These are phyloP conservation scores for Pandion haliaetus DNA, from an alignment of 2,113 vertebrate species.

Conservation along the genomic window DNA sequence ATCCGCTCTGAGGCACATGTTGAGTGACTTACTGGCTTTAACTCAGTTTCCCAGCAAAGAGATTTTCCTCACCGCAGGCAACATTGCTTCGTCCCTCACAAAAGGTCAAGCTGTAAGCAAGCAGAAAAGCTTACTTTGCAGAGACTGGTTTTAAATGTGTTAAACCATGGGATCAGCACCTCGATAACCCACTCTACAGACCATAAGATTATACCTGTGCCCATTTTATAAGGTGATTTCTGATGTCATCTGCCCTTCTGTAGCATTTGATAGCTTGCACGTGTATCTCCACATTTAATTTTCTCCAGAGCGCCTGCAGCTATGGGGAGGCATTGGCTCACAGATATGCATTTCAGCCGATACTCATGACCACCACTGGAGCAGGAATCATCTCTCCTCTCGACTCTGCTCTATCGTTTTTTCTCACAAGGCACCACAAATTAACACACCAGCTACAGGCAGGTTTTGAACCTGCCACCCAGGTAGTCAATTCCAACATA, in stretches of 20 bases:
- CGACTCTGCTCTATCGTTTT: accelerated
- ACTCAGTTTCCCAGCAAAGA: background rate
- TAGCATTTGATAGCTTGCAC: background rate
- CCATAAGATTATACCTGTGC: background rate
- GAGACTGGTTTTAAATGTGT: background rate
- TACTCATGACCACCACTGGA: accelerated
- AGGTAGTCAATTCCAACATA: background rate
- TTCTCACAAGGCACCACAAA: background rate
- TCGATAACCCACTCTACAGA: background rate
- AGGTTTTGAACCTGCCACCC: background rate
- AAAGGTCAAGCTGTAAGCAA: background rate
- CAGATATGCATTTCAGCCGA: accelerated
- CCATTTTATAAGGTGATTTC: background rate
- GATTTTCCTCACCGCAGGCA: background rate
- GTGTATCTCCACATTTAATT: background rate
- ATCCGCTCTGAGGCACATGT: background rate
- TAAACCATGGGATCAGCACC: background rate
- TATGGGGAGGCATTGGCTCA: background rate
- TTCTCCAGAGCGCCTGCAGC: background rate
- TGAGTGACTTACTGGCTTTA: background rate
- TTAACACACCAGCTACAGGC: background rate
- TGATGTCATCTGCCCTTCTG: background rate
- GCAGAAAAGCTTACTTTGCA: background rate
- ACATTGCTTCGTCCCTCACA: background rate
- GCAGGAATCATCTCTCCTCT: background rate